These are phyloP conservation scores for Chelonia mydas DNA, from an alignment of 2,797 vertebrate species.

Conservation along the genomic window DNA sequence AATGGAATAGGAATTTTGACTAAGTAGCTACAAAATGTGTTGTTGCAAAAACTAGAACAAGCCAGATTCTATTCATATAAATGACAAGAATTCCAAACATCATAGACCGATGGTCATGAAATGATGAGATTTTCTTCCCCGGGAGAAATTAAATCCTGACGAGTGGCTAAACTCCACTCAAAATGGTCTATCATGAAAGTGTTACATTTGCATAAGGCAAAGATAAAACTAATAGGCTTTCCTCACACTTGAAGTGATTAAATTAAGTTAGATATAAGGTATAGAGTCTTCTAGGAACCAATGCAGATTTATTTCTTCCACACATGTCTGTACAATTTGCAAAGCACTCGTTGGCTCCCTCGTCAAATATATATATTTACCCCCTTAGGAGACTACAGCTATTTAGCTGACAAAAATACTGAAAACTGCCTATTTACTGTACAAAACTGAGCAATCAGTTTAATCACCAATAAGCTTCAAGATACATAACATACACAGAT, in stretches of 20 bases:
- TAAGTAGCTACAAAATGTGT: not conserved
- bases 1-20: not conserved
- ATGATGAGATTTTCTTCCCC: not conserved
- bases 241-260: slow-evolving; percentile 27
- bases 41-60: slow-evolving; percentile 29
- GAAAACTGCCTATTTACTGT: not conserved
- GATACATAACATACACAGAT: not conserved
- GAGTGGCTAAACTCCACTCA: slow-evolving; percentile 16
- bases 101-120: not conserved
- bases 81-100: not conserved
- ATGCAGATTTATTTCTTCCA: not conserved
- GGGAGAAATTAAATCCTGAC: slow-evolving; percentile 29
- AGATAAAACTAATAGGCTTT: slow-evolving; percentile 39
- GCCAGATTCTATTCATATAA: not conserved
- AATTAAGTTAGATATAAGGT: slow-evolving; percentile 35
- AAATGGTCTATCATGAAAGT: slow-evolving; percentile 7
- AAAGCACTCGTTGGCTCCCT: not conserved
- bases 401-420: not conserved
- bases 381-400: not conserved
- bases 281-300: slow-evolving; percentile 12
- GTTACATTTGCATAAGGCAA: slow-evolving; percentile 25
- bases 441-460: not conserved
- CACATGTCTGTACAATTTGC: not conserved
- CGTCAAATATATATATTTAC: not conserved
- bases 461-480: not conserved